These are phyloP conservation scores for Callospermophilus lateralis DNA, from an alignment of 2,113 vertebrate species.

Conservation along the genomic window DNA sequence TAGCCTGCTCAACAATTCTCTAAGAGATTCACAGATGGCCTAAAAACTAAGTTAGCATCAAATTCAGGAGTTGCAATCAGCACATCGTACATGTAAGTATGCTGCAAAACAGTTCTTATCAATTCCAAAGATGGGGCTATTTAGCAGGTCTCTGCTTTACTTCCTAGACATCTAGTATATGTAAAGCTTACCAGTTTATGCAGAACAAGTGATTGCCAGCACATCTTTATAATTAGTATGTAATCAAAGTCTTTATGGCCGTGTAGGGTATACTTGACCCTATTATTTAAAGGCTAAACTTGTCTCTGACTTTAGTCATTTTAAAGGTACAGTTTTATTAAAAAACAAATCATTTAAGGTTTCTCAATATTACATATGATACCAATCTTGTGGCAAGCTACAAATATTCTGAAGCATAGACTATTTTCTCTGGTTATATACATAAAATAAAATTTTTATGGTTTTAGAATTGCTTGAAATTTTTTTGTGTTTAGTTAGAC, in stretches of 20 bases:
- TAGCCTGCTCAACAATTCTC: not conserved
- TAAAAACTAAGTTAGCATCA: not conserved
- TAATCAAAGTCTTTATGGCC: not conserved
- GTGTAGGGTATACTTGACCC: not conserved
- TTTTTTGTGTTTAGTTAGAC: not conserved
- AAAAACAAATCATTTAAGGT: not conserved
- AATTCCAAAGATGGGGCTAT: not conserved
- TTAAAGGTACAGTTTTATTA: not conserved
- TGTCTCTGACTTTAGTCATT: not conserved
- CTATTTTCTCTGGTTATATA: not conserved
- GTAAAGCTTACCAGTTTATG: not conserved
- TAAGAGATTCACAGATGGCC: not conserved
- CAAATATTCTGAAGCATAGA: not conserved
- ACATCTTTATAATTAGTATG: not conserved
- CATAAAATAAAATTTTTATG: not conserved
- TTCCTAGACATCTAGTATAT: not conserved
- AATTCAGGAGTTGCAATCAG: not conserved
- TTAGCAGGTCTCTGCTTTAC: not conserved
- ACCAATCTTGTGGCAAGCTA: not conserved
- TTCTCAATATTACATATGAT: not conserved
- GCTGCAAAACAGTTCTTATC: not conserved
- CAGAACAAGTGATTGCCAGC: not conserved
- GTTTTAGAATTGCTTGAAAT: not conserved
- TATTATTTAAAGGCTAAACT: not conserved
- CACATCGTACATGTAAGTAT: not conserved